These are phyloP conservation scores for Allygus modestus DNA, from an alignment of 2,888 invertebrate genomes.

Conservation along the genomic window DNA sequence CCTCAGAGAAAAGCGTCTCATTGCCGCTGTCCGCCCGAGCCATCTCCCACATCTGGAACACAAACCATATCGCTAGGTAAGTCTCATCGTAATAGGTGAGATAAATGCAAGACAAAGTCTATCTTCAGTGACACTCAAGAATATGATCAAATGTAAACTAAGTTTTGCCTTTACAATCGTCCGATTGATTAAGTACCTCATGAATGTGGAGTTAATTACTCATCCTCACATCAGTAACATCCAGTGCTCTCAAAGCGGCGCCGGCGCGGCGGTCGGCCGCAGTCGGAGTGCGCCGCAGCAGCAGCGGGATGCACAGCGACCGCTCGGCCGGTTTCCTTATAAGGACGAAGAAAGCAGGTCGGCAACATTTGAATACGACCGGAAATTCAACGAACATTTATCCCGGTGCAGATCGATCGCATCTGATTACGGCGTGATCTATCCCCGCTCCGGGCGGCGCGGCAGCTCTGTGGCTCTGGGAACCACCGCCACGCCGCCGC, in stretches of 20 bases:
- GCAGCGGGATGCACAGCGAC: slow-evolving; percentile 40
- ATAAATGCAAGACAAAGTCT: too few species aligned
- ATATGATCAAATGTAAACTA: too few species aligned
- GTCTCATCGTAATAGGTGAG: not conserved
- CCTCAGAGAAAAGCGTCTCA: slow-evolving; percentile 77
- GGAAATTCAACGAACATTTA: slow-evolving; percentile 50
- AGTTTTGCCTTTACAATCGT: too few species aligned
- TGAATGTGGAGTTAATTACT: too few species aligned
- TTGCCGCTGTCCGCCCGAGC: slow-evolving; percentile 76
- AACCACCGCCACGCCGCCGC: not conserved
- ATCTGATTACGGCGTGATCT: slow-evolving; percentile 49
- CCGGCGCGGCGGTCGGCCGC: too few species aligned
- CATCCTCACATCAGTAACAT: too few species aligned
- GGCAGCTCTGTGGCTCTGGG: not conserved
- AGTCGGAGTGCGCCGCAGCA: too few species aligned
- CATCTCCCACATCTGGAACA: slow-evolving; percentile 70
- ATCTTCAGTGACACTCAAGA: too few species aligned
- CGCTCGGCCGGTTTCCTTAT: slow-evolving; percentile 57
- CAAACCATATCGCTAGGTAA: not conserved
- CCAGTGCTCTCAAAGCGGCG: too few species aligned
- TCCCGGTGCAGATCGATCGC: slow-evolving; percentile 40
- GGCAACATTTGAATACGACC: slow-evolving; percentile 56
- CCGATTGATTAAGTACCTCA: too few species aligned
- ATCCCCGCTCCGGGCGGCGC: slow-evolving; percentile 23
- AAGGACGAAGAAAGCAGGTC: slow-evolving; percentile 56